Evolutionary conservation across 2,113 vertebrate genomes (phyloP), one percentile per base, ranked within the genome.

Genomic region (Castor canadensis): DNA sequence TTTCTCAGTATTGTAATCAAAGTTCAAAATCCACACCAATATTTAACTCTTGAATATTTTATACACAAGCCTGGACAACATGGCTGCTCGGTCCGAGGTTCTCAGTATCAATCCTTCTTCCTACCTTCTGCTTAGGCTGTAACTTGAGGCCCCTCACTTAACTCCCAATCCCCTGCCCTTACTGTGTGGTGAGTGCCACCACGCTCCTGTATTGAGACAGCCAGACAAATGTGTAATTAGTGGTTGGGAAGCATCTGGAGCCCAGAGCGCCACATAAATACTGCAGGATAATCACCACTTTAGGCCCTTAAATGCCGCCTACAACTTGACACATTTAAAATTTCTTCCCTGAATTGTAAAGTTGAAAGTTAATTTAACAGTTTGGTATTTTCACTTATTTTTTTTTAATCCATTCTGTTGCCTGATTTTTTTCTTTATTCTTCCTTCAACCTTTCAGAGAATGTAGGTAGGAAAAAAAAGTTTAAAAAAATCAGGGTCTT

Each of bases 211-310:
- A 66, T 64, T 89, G 91, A 94, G 82, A 67, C 40, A 80, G 64
- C 71, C 40, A 26, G 75, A 80, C 88, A 89, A 83, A 89, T 80
- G 60, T 88, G 38, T 97, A 96, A 98, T 97, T 98, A 97, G 97
- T 94, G 93, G 97, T 91, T 94, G 82, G 5, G 30, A 81, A 62
- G 95, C 84, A 91, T 91, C 90, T 93, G 96, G 87, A 96, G 82
- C 95, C 79, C 49, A 82, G 73, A 86, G 79, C 0, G 0, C 75
- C 79, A 35, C 75, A 91, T 97, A 95, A 97, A 96, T 94, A 79
- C 94, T 73, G 43, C 38, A 67, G 35, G 86, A 89, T 96, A 89
- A 89, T 95, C 89, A 96, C 75, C 69, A 52, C 67, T 93, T 88
- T 94, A 95, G 89, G 91, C 66, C 88, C 96, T 95, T 82, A 96